Evolutionary conservation across 1,140 invertebrate species (phyloP).

Genomic region (Hylaeus volcanicus): DNA sequence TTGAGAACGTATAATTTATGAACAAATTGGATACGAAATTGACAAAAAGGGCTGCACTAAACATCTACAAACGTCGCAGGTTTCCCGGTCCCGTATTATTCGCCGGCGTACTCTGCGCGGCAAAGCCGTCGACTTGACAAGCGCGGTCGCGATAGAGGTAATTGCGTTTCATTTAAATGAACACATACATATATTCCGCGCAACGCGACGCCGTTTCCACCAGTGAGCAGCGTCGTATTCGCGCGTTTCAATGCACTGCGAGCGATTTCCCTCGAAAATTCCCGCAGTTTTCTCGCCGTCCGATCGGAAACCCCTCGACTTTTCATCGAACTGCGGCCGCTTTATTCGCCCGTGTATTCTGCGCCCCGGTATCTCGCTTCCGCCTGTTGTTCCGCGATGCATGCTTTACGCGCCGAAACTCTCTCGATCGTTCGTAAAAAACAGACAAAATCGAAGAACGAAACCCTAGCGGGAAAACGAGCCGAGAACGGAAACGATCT

Average conservation of each 20-base stretch:
- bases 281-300: background rate
- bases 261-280: conserved; percentile 15
- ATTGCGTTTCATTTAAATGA: conserved; percentile 23
- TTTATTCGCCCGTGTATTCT: background rate
- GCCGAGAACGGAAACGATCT: no score
- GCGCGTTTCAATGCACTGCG: background rate
- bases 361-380: background rate
- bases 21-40: no score
- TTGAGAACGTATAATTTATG: no score
- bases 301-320: background rate
- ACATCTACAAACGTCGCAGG: no score
- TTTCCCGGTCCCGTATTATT: no score
- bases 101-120: background rate
- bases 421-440: background rate
- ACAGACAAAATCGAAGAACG: background rate
- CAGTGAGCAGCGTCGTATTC: background rate
- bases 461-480: no score
- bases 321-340: background rate
- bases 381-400: background rate
- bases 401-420: background rate
- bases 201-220: background rate
- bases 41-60: no score
- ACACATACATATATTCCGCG: background rate
- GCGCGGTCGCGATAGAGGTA: background rate
- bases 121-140: background rate